Base-by-base conservation (phyloP, 2,888 invertebrate genomes). In the Tetragnatha montana region DNA sequence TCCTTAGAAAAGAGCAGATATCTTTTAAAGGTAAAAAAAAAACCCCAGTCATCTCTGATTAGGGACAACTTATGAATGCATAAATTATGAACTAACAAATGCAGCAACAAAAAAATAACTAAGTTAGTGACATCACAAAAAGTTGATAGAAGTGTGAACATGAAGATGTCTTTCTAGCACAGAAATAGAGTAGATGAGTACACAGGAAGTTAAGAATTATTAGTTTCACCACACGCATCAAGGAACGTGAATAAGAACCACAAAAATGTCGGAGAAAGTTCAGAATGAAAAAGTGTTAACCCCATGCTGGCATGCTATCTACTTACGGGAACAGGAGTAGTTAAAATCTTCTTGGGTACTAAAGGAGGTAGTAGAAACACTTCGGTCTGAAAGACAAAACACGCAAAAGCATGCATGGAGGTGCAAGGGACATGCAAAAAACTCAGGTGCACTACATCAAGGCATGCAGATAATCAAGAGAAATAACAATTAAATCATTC, bases 321-420 rank as follows among this genome's bases (percentile, higher is more conserved):
- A 89, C 89, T 89, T 81, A 89, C 89, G 73, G 89, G 60, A 47
- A 60, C 22, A 60, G 51, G 60, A 35, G 89, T 85, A 74, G 12
- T 19, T n/a, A 76, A 35, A 71, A 85, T 73, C 81, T 86, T 89
- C 89, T 89, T 89, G 71, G 81, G 75, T 35, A 85, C 76, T 81
- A 85, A 22, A 76, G 89, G 89, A 49, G 84, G 19, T n/a, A 50
- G 19, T n/a, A 50, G 69, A 60, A 78, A 70, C 12, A 89, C 85
- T 85, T 89, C 89, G 68, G 81, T 89, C 89, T 89, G 85, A 81
- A 89, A 85, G 71, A 81, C 81, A 81, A 76, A 84, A 14, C 60
- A 70, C 12, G 87, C 79, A 79, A 49, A 70, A 22, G 50, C 81
- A 81, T 81, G 81, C 87, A 87, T 19, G 76, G 35, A 60, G 71